Conservation (phyloP, 2,888 invertebrate genomes). For the Rotaria socialis region DNA sequence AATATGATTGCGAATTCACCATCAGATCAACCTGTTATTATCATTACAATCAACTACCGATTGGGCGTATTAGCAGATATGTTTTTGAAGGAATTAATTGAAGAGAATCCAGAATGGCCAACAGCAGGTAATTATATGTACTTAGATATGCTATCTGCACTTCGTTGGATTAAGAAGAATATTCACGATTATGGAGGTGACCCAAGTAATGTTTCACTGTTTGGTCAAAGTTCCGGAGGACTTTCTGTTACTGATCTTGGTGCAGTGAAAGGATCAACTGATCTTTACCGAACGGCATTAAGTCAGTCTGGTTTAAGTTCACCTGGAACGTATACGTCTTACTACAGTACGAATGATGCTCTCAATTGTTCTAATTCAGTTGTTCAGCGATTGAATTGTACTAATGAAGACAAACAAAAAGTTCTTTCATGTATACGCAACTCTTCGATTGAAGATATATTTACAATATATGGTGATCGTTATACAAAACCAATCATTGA, state of each 20-base stretch:
- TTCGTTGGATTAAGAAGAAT: neutral
- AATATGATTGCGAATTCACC: neutral
- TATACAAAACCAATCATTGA: neutral
- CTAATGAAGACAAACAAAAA: neutral
- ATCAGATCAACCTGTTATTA: neutral
- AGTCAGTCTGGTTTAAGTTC: neutral
- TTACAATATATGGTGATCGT: neutral
- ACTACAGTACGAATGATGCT: neutral
- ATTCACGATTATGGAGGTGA: conserved; percentile 14
- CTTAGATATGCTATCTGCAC: neutral
- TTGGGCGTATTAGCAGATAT: neutral
- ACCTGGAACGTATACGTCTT: neutral
- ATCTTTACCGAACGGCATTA: neutral
- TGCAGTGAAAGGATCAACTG: neutral
- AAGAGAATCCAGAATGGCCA: neutral
- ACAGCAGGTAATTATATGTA: neutral
- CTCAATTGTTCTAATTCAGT: neutral
- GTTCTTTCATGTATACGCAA: neutral
- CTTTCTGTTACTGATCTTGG: neutral
- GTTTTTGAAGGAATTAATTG: neutral
- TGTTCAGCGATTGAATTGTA: neutral
- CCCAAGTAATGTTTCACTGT: neutral
- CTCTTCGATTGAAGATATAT: neutral
- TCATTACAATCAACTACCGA: neutral
- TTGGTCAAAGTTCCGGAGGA: conserved; percentile 1